Conservation (phyloP, 2,888 invertebrate genomes). For the Pristionchus exspectatus region DNA sequence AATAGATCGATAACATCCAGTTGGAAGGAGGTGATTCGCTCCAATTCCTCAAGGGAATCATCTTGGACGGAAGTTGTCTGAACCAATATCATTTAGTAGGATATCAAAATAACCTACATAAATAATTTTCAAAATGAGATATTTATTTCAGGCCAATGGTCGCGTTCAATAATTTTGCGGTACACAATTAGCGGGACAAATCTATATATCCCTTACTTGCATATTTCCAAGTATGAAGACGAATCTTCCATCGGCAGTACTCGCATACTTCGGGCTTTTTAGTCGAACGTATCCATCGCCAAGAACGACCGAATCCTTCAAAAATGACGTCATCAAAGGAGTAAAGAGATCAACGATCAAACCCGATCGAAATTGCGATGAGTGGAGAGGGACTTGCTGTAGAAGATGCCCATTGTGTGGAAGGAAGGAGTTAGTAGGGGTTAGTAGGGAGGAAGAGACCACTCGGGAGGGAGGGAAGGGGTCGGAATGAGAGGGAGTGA, state of each 20-base stretch:
- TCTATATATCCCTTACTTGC: not conserved
- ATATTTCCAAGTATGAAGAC: constrained; percentile 10
- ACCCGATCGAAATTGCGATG: not conserved
- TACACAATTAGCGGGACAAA: too few species aligned
- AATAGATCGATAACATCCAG: constrained; percentile 45
- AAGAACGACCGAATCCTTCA: constrained; percentile 10
- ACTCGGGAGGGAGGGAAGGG: not conserved
- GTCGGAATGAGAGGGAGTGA: not conserved
- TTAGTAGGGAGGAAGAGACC: constrained; percentile 12
- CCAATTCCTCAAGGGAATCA: not conserved
- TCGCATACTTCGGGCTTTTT: not conserved
- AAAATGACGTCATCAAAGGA: not conserved
- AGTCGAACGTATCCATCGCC: constrained; percentile 22
- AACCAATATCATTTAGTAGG: not conserved
- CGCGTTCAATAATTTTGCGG: too few species aligned
- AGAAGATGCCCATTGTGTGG: not conserved
- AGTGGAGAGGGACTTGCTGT: not conserved
- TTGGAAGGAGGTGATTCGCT: not conserved
- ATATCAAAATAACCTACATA: not conserved
- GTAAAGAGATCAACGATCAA: not conserved
- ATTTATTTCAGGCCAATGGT: too few species aligned
- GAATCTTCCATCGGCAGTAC: constrained; percentile 7
- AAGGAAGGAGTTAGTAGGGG: not conserved
- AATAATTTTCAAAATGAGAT: too few species aligned
- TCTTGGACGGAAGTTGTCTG: not conserved